Base-by-base conservation (phyloP, 2,888 invertebrate genomes). In the Alcis repandata region DNA sequence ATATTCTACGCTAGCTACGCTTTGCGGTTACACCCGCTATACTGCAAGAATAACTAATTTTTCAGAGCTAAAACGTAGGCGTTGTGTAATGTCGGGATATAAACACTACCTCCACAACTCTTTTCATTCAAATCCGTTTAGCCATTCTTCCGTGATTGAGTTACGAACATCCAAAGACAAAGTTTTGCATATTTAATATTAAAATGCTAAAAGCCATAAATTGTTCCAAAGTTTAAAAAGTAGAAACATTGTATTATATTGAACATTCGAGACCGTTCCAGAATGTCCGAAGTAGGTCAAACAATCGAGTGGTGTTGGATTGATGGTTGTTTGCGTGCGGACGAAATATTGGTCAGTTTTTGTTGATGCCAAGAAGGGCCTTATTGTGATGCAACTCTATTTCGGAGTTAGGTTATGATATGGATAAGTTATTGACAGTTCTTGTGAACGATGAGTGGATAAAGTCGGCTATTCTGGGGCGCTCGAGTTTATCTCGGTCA, bases 291-390 rank as follows among this genome's bases (percentile, higher is more conserved):
- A 20, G 56, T 59, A 48, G 15, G 59, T 54, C 41, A 46, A 64
- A 48, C 46, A 48, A 59, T 59, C 63, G 54, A 56, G 56, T 54
- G 48, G 41, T 48, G 63, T 19, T 52, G 48, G 63, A 64, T 64
- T 53, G 63, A 64, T 64, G 59, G 53, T 13, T 58, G 63, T 63
- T 63, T 59, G 59, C 13, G 40, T 33, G 15, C n/a, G 7, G 52
- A 13, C 53, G 52, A 41, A 62, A 62, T 53, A 60, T 53, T 13
- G 43, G 56, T 20, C 51, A 52, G 53, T 38, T 60, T 51, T 51
- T 45, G 40, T 59, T 59, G 19, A 51, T 49, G 10, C 13, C 36
- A 15, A 32, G 15, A 49, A 48, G 17, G 48, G 22, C 45, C 19
- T 15, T 32, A 32, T 46, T 17, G 15, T 32, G 48, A 32, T 49